phyloP scores from a whole-genome alignment of 1,140 invertebrate species.

The Trinorchestia longiramus region DNA sequence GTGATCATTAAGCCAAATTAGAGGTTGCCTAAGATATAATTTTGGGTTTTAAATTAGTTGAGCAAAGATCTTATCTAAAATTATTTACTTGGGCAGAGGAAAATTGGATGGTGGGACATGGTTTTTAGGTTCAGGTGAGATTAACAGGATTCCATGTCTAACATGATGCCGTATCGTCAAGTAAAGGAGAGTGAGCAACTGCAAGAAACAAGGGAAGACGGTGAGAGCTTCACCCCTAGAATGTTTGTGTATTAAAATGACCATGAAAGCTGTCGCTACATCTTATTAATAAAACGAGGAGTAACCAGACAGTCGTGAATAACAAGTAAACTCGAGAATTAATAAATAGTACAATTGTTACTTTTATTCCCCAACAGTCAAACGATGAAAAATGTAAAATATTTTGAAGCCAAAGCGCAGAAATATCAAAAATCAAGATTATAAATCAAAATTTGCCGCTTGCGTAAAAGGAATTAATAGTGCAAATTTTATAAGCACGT shows the following conservation, averaged over 20 bases:
- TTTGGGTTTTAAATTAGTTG: slow-evolving; percentile 51
- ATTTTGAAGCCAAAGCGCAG: too few species aligned
- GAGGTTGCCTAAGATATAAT: slow-evolving; percentile 44
- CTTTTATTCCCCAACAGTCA: neutral
- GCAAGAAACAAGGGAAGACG: neutral
- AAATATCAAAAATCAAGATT: too few species aligned
- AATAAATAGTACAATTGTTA: neutral
- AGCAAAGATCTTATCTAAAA: slow-evolving; percentile 44
- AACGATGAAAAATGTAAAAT: too few species aligned
- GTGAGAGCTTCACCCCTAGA: neutral
- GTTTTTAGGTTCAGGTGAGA: slow-evolving; percentile 15
- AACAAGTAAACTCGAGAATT: neutral
- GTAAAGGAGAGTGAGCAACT: neutral
- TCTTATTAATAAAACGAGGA: neutral
- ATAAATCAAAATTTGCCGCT: too few species aligned
- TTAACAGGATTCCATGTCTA: neutral
- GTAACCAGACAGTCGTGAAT: neutral
- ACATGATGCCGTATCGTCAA: neutral
- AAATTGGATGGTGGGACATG: slow-evolving; percentile 11
- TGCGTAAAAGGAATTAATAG: too few species aligned
- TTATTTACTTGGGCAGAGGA: slow-evolving; percentile 41
- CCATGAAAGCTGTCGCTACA: too few species aligned
- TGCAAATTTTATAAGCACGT: too few species aligned
- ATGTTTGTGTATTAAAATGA: neutral
- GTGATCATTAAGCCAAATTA: slow-evolving; percentile 41